phyloP scores from a whole-genome alignment of 2,888 invertebrate genomes.

The Bugula neritina region DNA sequence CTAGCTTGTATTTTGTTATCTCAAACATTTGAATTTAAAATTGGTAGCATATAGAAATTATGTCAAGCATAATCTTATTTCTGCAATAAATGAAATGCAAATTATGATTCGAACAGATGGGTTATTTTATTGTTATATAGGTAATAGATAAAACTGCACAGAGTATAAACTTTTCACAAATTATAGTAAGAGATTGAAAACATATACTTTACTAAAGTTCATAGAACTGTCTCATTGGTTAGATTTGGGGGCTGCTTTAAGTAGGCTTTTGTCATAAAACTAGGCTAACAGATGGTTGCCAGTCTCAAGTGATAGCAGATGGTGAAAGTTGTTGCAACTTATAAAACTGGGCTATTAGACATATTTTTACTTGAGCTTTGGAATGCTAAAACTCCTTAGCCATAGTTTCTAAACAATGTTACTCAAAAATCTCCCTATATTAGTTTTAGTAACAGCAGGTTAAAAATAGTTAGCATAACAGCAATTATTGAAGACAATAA shows the following conservation, averaged over 20 bases:
- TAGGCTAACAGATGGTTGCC: slow-evolving; percentile 22
- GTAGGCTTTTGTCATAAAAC: neutral
- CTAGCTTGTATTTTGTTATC: too few species aligned
- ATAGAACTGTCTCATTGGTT: neutral
- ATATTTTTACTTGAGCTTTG: slow-evolving; percentile 25
- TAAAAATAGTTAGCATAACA: neutral
- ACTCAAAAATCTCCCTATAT: neutral
- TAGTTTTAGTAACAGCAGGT: neutral
- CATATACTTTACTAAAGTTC: neutral
- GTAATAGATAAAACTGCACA: too few species aligned
- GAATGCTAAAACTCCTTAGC: slow-evolving; percentile 27
- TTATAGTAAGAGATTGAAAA: too few species aligned
- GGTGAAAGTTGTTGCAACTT: neutral
- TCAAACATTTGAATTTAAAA: too few species aligned
- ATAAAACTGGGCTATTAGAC: neutral
- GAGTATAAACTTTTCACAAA: too few species aligned
- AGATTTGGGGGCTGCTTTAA: neutral
- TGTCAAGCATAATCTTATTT: too few species aligned
- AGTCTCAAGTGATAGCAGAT: neutral
- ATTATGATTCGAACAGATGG: slow-evolving; percentile 15
- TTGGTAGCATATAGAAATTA: too few species aligned
- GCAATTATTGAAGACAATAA: too few species aligned
- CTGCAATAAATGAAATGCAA: too few species aligned
- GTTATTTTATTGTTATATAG: slow-evolving; percentile 12
- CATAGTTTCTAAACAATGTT: neutral